Evolutionary conservation across 2,113 vertebrate genomes (phyloP).

Genomic region (Microcebus tavaratra): DNA sequence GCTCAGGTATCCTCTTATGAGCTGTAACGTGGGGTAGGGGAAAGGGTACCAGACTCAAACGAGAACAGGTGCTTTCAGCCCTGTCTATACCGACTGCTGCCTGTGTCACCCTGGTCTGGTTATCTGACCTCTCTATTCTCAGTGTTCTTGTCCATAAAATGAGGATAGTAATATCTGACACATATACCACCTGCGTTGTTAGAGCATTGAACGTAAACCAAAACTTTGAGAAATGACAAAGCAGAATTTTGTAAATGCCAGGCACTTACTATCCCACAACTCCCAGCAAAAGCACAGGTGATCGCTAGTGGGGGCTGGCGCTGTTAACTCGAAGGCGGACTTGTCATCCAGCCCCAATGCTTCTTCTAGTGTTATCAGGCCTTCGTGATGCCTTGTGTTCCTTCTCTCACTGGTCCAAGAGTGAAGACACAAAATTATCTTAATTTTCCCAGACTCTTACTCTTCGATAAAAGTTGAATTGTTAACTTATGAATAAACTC

Average conservation of each 20-base stretch:
- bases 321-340: background rate
- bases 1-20: background rate
- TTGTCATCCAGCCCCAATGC: background rate
- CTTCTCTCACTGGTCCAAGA: background rate
- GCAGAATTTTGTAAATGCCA: background rate
- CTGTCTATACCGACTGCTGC: background rate
- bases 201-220: background rate
- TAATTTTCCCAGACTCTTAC: background rate
- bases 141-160: background rate
- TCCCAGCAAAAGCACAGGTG: background rate
- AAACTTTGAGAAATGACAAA: background rate
- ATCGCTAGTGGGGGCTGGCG: background rate
- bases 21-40: no score
- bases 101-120: background rate
- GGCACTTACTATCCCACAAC: background rate
- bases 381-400: background rate
- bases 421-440: background rate
- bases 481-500: background rate
- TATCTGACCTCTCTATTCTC: background rate
- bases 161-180: background rate
- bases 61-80: background rate
- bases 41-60: background rate
- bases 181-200: background rate
- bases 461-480: background rate
- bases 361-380: background rate